phyloP scores from a whole-genome alignment of 2,888 invertebrate genomes.

The Phortica magna region DNA sequence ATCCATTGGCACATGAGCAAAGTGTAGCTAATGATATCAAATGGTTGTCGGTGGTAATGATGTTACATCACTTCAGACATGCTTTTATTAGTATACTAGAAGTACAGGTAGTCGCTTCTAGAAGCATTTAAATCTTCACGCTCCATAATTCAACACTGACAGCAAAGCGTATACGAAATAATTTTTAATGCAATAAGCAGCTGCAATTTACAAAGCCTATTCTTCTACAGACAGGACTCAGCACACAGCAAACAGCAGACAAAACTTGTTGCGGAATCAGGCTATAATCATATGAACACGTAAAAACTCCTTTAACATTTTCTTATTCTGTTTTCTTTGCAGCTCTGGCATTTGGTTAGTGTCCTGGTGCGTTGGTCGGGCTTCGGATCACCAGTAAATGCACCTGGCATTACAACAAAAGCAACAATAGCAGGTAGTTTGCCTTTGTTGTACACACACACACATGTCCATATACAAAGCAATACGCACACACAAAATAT shows the following conservation, averaged over 20 bases:
- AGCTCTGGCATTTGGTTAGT: conserved; percentile 14
- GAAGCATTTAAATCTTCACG: neutral
- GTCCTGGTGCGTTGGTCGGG: neutral
- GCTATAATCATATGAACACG: neutral
- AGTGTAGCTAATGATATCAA: neutral
- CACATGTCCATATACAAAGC: conserved; percentile 46
- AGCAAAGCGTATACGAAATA: neutral
- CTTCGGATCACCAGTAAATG: conserved; percentile 44
- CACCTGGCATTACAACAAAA: conserved; percentile 56
- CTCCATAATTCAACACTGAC: neutral
- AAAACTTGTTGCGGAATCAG: conserved; percentile 54
- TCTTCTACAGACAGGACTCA: conserved; percentile 35
- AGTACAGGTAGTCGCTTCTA: neutral
- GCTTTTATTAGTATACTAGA: neutral
- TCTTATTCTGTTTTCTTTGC: conserved; percentile 29
- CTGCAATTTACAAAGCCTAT: conserved; percentile 60
- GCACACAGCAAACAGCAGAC: conserved; percentile 36
- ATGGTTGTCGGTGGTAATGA: neutral
- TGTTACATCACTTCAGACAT: neutral
- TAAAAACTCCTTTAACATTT: conserved; percentile 40
- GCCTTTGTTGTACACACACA: conserved; percentile 16
- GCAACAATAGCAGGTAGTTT: conserved; percentile 19
- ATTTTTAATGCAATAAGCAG: conserved; percentile 50
- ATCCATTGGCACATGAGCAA: no score
- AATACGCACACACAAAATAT: conserved; percentile 36